Percentiles rank a stretch among this genome's conserved stretches.
Evolutionary conservation across 2,113 vertebrate species (phyloP).

Genomic region (Microcebus lehilahytsara): DNA sequence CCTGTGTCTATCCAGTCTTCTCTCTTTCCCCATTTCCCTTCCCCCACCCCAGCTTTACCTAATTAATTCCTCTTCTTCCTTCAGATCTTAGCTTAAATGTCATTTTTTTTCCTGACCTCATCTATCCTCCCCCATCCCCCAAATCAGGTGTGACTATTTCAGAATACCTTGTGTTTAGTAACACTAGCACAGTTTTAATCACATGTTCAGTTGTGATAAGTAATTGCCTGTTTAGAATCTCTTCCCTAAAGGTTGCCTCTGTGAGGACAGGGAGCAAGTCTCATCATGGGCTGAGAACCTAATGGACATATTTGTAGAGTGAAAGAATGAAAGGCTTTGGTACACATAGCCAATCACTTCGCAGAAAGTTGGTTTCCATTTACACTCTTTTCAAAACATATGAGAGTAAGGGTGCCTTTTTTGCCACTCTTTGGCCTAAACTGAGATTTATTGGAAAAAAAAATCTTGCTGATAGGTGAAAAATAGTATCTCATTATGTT

Average conservation of each 20-base stretch:
- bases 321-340: background rate
- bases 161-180: background rate
- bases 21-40: background rate
- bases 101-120: background rate
- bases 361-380: background rate
- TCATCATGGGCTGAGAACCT: background rate
- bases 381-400: background rate
- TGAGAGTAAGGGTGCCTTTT: background rate
- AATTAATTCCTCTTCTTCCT: background rate
- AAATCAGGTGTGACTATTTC: background rate
- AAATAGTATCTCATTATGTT: background rate
- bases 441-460: background rate
- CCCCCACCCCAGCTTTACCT: background rate
- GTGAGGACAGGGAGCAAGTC: background rate
- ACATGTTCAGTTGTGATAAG: background rate
- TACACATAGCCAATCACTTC: background rate
- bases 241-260: background rate
- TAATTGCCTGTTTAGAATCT: background rate
- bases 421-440: background rate
- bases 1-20: background rate
- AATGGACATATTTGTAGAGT: background rate
- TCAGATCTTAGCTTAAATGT: background rate
- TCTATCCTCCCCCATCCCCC: background rate
- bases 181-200: background rate
- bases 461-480: background rate